Base-by-base conservation (phyloP, 1,140 invertebrate genomes). In the Drosophila persimilis region DNA sequence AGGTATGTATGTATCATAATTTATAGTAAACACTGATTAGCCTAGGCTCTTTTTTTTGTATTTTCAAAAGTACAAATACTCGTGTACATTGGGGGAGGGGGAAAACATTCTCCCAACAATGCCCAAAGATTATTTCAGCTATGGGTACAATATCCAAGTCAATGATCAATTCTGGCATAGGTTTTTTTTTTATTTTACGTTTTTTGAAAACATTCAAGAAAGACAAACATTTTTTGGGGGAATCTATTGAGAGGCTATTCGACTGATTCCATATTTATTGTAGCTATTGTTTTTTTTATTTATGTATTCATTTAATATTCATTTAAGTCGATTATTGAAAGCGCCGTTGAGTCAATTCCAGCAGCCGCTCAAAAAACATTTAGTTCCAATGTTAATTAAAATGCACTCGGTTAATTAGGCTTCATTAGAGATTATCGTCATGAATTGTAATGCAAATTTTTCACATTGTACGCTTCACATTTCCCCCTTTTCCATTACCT, bases 391-490 rank as follows among this genome's bases (percentile, higher is more conserved):
- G 45, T 55, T 45, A 59, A 58, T 71, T 61, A 51, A 43, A 75
- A 67, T 43, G 45, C 62, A 58, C 65, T 46, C 53, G 45, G 41
- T 60, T 74, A 75, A 67, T 75, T 75, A 75, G 67, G 50, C 59
- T 44, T 45, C 35, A 57, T 47, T 63, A 57, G 53, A 62, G 43
- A 51, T 74, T 74, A 65, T 59, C 59, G 45, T 74, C 54, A 74
- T 59, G 71, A 66, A 54, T 75, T 64, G 51, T 59, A 41, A 74
- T 66, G 72, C 50, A 60, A 74, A 74, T 66, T 46, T 31, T 44
- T 6, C 41, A 39, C 35, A 39, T 39, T 39, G 11, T 56, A 29
- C 44, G 39, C 47, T 59, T 29, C 6, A 48, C 17, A 13, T 22
- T 60, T 46, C 50, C 45, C 50, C 26, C 15, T 59, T 31, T 31